phyloP scores from a whole-genome alignment of 30 jellyfish, hydroid and myxozoan genomes.

The Aurelia aurita region DNA sequence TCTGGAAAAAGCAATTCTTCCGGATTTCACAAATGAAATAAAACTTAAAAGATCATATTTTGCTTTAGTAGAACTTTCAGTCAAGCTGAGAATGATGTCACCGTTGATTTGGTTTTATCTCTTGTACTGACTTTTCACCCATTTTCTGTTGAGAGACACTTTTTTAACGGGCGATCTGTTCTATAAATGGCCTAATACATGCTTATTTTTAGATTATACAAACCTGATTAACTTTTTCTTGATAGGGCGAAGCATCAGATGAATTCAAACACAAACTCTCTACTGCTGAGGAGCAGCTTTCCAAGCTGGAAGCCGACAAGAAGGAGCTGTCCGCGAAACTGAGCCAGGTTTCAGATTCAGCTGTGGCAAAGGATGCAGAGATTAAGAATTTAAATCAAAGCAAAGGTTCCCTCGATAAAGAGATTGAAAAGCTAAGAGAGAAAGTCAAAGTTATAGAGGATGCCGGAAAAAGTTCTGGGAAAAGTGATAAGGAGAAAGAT shows the following conservation, averaged over 20 bases:
- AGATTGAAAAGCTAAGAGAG: conserved; percentile 66
- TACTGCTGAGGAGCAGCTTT: conserved; percentile 52
- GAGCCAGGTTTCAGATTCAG: conserved; percentile 63
- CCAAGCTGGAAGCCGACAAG: conserved; percentile 64
- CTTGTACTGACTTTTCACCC: too few relatives aligned
- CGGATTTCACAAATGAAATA: too few relatives aligned
- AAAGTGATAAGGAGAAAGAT: conserved; percentile 86
- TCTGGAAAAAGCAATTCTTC: too few relatives aligned
- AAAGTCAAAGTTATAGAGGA: conserved; percentile 55
- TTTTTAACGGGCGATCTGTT: too few relatives aligned
- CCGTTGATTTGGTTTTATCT: too few relatives aligned
- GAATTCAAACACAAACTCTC: conserved; percentile 32
- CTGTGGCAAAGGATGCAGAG: conserved; percentile 53
- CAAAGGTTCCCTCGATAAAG: conserved; percentile 53
- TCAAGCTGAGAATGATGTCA: too few relatives aligned
- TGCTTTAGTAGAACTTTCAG: too few relatives aligned
- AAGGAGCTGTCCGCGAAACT: conserved; percentile 62
- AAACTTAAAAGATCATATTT: too few relatives aligned
- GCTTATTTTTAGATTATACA: too few relatives aligned
- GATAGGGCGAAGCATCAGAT: conserved; percentile 42
- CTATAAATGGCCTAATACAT: too few relatives aligned
- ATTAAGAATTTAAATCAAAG: conserved; percentile 22
- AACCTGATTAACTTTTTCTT: background rate
- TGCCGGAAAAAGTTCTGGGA: conserved; percentile 57
- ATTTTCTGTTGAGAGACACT: too few relatives aligned